Evolutionary conservation across 2,113 vertebrate species (phyloP).

Genomic region (Lamprotornis superbus): DNA sequence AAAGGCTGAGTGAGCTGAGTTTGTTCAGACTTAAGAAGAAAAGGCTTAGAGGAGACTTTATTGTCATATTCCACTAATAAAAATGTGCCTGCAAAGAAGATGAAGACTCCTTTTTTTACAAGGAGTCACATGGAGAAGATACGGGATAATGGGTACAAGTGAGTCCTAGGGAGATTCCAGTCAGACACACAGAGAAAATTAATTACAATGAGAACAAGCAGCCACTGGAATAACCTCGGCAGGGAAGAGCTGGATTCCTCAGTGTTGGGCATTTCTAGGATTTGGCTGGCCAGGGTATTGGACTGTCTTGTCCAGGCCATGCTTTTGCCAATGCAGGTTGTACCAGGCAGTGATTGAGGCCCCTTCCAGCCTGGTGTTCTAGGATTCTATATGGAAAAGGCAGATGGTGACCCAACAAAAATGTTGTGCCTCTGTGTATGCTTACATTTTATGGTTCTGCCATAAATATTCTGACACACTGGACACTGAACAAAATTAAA

Average conservation of each 20-base stretch:
- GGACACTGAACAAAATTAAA: background rate
- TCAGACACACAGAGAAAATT: background rate
- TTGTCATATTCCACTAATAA: background rate
- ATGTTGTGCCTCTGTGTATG: rapidly evolving
- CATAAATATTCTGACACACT: background rate
- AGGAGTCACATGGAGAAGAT: background rate
- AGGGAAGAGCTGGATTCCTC: background rate
- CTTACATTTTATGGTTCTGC: background rate
- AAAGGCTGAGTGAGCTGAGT: background rate
- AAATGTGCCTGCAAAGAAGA: background rate
- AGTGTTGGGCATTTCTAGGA: too few species aligned
- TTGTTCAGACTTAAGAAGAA: background rate
- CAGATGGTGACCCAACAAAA: background rate
- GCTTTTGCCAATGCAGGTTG: background rate
- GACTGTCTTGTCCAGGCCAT: background rate
- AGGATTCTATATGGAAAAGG: background rate
- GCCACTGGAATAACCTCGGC: background rate
- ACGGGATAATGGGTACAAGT: too few species aligned
- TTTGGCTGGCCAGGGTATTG: background rate
- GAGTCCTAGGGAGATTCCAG: background rate
- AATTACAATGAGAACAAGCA: background rate
- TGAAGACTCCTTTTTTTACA: background rate
- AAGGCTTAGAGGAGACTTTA: too few species aligned
- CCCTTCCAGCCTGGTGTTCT: background rate
- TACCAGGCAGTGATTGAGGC: background rate